Evolutionary conservation across 1,140 invertebrate genomes (phyloP).

Genomic region (Pseudomyrmex flavicornis): DNA sequence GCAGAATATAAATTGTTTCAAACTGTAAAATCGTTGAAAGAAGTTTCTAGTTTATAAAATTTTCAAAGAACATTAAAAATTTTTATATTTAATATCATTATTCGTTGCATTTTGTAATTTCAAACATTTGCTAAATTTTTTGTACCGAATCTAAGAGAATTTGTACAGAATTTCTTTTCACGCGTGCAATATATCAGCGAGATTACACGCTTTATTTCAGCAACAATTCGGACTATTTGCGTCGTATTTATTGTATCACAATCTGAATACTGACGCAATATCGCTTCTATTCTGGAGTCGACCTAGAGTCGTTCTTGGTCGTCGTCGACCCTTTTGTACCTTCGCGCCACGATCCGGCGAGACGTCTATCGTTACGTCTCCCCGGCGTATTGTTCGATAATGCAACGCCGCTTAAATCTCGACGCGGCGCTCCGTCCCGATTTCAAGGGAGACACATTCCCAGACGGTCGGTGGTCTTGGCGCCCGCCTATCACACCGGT

Average conservation of each 20-base stretch:
- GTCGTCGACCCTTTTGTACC: constrained; percentile 48
- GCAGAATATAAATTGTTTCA: neutral
- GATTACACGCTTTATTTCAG: constrained; percentile 17
- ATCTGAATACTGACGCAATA: constrained; percentile 33
- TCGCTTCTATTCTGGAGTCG: constrained; percentile 35
- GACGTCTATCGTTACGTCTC: constrained; percentile 44
- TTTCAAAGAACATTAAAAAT: neutral
- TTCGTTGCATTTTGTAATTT: neutral
- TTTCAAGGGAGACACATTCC: constrained; percentile 79
- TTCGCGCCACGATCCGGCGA: constrained; percentile 20
- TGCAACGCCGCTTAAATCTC: constrained; percentile 70
- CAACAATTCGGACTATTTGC: constrained; percentile 14
- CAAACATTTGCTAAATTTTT: neutral
- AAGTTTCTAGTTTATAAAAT: neutral
- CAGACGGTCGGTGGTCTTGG: constrained; percentile 81
- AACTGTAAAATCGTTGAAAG: neutral
- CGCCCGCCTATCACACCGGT: constrained; percentile 79
- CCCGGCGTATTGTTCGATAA: constrained; percentile 79
- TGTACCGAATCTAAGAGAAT: neutral
- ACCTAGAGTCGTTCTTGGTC: constrained; percentile 25
- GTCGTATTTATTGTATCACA: constrained; percentile 36
- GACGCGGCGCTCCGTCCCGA: constrained; percentile 65
- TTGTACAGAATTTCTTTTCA: neutral
- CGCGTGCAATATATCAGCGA: neutral
- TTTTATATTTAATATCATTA: no score